These are phyloP conservation scores for Epinephelus fuscoguttatus DNA, from an alignment of 2,113 vertebrate genomes.

Conservation along the genomic window DNA sequence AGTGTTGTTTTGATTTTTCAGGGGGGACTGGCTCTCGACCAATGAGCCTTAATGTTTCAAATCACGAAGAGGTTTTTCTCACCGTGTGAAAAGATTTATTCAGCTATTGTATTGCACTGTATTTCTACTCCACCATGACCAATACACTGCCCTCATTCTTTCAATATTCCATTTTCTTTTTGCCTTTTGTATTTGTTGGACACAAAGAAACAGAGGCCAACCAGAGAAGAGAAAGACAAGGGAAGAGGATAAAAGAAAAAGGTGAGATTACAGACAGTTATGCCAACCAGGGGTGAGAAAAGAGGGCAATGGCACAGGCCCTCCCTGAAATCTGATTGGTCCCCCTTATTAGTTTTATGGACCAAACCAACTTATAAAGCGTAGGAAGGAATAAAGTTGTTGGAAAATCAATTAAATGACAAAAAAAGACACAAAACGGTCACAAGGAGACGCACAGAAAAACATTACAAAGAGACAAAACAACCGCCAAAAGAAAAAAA, in stretches of 20 bases:
- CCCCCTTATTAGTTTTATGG: background rate
- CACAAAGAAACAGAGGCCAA: conserved; percentile 25
- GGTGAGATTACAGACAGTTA: background rate
- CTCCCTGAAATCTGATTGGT: background rate
- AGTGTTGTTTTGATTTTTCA: conserved; percentile 14
- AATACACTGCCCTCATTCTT: conserved; percentile 69
- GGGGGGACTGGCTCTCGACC: background rate
- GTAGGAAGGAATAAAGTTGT: background rate
- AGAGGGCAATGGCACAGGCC: background rate
- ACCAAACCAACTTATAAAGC: no score
- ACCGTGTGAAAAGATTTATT: conserved; percentile 58
- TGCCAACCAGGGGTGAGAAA: no score
- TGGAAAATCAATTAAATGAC: background rate
- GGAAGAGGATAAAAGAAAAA: background rate
- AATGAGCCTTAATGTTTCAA: conserved; percentile 40
- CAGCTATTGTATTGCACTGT: conserved; percentile 50
- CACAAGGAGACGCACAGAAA: background rate
- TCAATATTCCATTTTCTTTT: conserved; percentile 52
- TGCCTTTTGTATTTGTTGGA: conserved; percentile 24
- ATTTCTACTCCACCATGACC: conserved; percentile 64
- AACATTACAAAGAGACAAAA: no score
- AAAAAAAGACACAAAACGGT: background rate
- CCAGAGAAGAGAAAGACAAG: background rate
- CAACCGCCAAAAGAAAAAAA: background rate
- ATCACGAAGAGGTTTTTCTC: conserved; percentile 53